Evolutionary conservation across 2,113 vertebrate genomes (phyloP), one percentile per base, ranked within the genome.

Genomic region (Trichechus manatus): DNA sequence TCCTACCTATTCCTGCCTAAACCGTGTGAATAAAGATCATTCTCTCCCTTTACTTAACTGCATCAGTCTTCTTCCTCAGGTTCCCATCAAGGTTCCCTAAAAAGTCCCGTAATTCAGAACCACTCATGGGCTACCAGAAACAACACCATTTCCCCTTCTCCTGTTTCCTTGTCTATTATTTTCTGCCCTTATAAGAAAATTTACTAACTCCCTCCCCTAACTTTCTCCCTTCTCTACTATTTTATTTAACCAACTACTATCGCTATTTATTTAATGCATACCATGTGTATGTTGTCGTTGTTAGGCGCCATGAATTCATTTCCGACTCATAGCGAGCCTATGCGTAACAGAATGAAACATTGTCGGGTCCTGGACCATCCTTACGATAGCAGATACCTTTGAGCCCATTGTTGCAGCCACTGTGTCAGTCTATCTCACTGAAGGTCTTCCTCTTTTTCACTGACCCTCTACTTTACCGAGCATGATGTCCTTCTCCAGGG

Each of bases 1-100:
- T 92, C 36, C 87, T 89, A 98, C 82, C 78, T 95, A 95, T 93
- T 97, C 68, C 68, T 94, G 75, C 47, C 92, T 97, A 97, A 97
- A 95, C 92, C 96, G 93, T 86, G 77, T 86, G 96, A 97, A 86
- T 96, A 95, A 93, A 96, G 84, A 92, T 97, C 19, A 94, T 81
- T 92, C 92, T 96, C 87, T 97, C 56, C 61, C 74, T 97, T 93
- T 92, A 36, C 22, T 80, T 90, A 94, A 89, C 83, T 92, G 14
- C 64, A 91, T 56, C 68, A 84, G 27, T 93, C 39, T 83, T 84
- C 82, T 56, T 89, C 63, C 70, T 96, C 59, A 81, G 66, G 31
- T 33, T 91, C 7, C 85, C 75, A 85, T 72, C 80, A 78, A 61
- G 22, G 64, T 80, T 93, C n/a, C 20, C 7, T 44, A 47, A 23